Evolutionary conservation across 2,797 vertebrate genomes (phyloP).

Genomic region (Gambusia yucatana): DNA sequence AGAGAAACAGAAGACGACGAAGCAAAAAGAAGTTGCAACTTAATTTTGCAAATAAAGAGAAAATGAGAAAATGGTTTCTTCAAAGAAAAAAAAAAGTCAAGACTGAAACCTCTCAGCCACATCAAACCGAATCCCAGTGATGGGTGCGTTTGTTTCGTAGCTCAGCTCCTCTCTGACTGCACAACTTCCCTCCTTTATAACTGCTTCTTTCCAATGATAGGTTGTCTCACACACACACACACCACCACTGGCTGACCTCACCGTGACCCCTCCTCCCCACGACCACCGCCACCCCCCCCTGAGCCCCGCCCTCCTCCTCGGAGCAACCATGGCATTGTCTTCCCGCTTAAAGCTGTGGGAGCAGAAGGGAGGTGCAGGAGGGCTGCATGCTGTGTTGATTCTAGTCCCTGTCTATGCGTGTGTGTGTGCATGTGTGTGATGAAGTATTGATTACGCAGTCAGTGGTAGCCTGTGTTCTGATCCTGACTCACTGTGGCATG

Average conservation of each 20-base stretch:
- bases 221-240: constrained; percentile 45
- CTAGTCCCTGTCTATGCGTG: neutral
- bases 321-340: constrained; percentile 89
- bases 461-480: constrained; percentile 27
- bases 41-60: neutral
- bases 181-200: neutral
- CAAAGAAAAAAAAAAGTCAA: neutral
- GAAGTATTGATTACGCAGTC: neutral
- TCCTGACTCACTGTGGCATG: constrained; percentile 21
- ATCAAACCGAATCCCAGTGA: neutral
- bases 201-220: constrained; percentile 50
- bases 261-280: constrained; percentile 10
- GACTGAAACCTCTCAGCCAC: neutral
- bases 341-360: constrained; percentile 98
- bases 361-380: constrained; percentile 91
- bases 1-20: neutral
- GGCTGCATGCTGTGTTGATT: constrained; percentile 47
- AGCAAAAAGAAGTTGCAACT: neutral
- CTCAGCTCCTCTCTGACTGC: neutral
- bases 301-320: constrained; percentile 11
- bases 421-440: constrained; percentile 14
- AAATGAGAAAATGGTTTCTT: neutral
- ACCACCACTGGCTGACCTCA: constrained; percentile 46
- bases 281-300: constrained; percentile 38
- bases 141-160: neutral